These are phyloP conservation scores for Onchidella celtica DNA, from an alignment of 2,888 invertebrate genomes.

Conservation along the genomic window DNA sequence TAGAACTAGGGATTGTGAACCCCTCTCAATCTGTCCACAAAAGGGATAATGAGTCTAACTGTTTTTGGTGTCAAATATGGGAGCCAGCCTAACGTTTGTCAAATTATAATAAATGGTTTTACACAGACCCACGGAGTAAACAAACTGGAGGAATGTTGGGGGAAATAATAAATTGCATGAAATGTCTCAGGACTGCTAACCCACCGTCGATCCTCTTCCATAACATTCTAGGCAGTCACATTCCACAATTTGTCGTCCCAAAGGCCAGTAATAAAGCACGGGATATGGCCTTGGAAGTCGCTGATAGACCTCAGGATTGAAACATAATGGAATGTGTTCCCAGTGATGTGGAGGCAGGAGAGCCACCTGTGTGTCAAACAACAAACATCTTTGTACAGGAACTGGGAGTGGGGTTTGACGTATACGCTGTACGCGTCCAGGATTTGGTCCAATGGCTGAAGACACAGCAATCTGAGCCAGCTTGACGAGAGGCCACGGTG, in stretches of 20 bases:
- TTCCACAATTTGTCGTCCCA: neutral
- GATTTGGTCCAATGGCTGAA: neutral
- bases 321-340: neutral
- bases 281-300: neutral
- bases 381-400: neutral
- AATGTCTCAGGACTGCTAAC: too few species aligned
- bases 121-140: too few species aligned
- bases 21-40: too few species aligned
- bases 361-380: neutral
- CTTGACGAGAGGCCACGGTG: conserved; percentile 3
- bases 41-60: too few species aligned
- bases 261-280: conserved; percentile 3
- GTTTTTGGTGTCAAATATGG: too few species aligned
- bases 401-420: neutral
- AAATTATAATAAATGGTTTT: too few species aligned
- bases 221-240: neutral
- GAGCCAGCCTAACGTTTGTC: too few species aligned
- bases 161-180: too few species aligned
- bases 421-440: neutral
- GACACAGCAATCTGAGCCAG: neutral
- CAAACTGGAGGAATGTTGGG: too few species aligned
- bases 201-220: too few species aligned
- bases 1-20: too few species aligned
- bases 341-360: neutral
- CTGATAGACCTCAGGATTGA: neutral